Percentiles rank a stretch among this genome's conserved stretches.
phyloP scores from a whole-genome alignment of 2,113 vertebrate genomes.

The Channa argus region DNA sequence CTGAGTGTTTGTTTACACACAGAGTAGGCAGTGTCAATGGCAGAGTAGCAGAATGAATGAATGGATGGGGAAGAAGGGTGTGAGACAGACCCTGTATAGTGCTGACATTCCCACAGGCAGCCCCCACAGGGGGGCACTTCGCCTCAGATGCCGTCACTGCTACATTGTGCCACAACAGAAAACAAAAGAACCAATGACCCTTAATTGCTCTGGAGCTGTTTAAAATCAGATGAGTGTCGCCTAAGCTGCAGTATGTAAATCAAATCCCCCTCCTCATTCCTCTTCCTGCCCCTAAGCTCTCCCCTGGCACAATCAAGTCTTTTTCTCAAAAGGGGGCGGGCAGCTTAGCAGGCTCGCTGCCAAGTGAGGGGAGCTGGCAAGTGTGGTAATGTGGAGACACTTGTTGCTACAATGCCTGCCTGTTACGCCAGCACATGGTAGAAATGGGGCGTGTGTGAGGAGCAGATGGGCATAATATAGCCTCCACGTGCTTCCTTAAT shows the following conservation, averaged over 20 bases:
- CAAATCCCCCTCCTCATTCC: constrained; percentile 65
- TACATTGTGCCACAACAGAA: constrained; percentile 65
- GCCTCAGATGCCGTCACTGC: constrained; percentile 62
- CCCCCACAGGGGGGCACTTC: constrained; percentile 58
- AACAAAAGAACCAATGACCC: constrained; percentile 86
- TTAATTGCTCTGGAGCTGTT: constrained; percentile 84
- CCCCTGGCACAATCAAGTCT: constrained; percentile 85
- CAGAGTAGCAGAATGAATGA: constrained; percentile 40
- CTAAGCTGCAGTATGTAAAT: constrained; percentile 85
- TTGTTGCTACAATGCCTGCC: constrained; percentile 83
- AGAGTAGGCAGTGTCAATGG: constrained; percentile 65
- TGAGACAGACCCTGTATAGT: constrained; percentile 58
- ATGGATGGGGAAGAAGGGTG: constrained; percentile 55
- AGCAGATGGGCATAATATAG: constrained; percentile 74
- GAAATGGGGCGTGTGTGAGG: constrained; percentile 42
- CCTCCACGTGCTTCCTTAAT: constrained; percentile 70
- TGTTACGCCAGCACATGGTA: constrained; percentile 78
- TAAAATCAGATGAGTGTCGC: constrained; percentile 84
- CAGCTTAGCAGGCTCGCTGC: constrained; percentile 80
- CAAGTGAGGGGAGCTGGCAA: constrained; percentile 82
- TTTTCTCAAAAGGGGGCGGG: constrained; percentile 82
- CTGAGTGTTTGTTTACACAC: constrained; percentile 79
- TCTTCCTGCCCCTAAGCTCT: constrained; percentile 64
- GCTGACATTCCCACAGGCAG: constrained; percentile 78
- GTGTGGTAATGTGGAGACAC: constrained; percentile 83